These are phyloP conservation scores for Indicator maculatus DNA, from an alignment of 2,113 vertebrate genomes.

Conservation along the genomic window DNA sequence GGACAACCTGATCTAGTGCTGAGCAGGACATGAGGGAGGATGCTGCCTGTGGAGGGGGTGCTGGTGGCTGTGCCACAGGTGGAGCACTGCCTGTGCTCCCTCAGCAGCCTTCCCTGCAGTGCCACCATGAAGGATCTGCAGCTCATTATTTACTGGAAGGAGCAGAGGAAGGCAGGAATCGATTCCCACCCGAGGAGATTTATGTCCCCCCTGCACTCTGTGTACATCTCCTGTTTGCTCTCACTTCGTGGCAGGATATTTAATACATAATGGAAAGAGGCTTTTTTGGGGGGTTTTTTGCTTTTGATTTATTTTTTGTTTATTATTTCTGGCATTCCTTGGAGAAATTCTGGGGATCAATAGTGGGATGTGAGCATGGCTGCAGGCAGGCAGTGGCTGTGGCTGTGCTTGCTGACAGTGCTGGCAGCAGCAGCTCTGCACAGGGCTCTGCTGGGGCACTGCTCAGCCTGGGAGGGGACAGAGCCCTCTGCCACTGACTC, in stretches of 20 bases:
- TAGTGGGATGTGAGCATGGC: conserved; percentile 49
- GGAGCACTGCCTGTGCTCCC: conserved; percentile 55
- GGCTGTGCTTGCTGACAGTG: background rate
- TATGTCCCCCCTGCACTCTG: conserved; percentile 78
- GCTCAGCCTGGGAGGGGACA: background rate
- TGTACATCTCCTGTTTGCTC: conserved; percentile 81
- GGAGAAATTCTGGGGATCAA: conserved; percentile 77
- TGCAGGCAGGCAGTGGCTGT: conserved; percentile 22
- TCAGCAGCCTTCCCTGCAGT: conserved; percentile 61
- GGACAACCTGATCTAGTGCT: background rate
- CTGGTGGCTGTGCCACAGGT: conserved; percentile 45
- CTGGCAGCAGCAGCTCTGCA: no score
- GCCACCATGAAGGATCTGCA: conserved; percentile 75
- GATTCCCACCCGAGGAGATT: conserved; percentile 77
- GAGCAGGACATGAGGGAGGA: conserved; percentile 53
- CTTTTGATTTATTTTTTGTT: conserved; percentile 81
- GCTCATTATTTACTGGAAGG: conserved; percentile 84
- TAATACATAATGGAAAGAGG: conserved; percentile 79
- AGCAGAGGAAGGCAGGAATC: conserved; percentile 82
- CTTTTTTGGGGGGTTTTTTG: conserved; percentile 31
- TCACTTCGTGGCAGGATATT: conserved; percentile 80
- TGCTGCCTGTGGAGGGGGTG: conserved; percentile 54
- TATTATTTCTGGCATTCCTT: conserved; percentile 79
- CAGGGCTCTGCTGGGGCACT: background rate
- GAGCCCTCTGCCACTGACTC: background rate